Base-by-base conservation (phyloP, 2,888 invertebrate species). In the Meteorus cinctellus region DNA sequence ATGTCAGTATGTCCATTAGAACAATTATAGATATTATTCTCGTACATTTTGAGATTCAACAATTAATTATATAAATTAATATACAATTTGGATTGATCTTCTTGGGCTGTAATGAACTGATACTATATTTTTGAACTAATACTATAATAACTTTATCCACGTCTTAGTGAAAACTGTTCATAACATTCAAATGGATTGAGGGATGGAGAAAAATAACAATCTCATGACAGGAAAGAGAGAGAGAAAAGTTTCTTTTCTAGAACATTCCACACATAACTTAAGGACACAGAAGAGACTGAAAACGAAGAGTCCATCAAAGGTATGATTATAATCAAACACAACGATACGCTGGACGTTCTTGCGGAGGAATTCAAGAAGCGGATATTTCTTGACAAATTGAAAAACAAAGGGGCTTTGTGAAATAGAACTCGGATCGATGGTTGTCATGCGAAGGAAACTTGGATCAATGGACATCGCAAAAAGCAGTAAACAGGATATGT, bases 301-400 rank as follows among this genome's bases (percentile, higher is more conserved):
- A 71, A 63, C 62, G 77, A 77, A n/a, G 78, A 69, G 12, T 34
- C 31, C 24, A 36, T 67, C 29, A 60, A 73, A 36, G 60, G 76
- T 60, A 59, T 70, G 10, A 74, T 79, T 36, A 78, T 79, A 51
- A 82, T 88, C 60, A 81, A 84, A 77, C 88, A 87, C 80, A 87
- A 86, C 76, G 88, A 88, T 73, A 87, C 88, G 31, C 74, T 87
- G 80, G 83, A 86, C 29, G 84, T 88, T 67, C 78, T 88, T 59
- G 84, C 85, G 76, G 84, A 88, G 41, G 86, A 86, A 79, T 87
- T 81, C 68, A 79, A 80, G 69, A 77, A 77, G 36, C 79, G 79
- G 67, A 76, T 77, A 60, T 79, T 76, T 60, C 55, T 72, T 29
- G 31, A 62, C 59, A 62, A 72, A 68, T 48, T 31, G n/a, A 76